Conservation (phyloP, 2,797 vertebrate species). For the Taeniopygia guttata region DNA sequence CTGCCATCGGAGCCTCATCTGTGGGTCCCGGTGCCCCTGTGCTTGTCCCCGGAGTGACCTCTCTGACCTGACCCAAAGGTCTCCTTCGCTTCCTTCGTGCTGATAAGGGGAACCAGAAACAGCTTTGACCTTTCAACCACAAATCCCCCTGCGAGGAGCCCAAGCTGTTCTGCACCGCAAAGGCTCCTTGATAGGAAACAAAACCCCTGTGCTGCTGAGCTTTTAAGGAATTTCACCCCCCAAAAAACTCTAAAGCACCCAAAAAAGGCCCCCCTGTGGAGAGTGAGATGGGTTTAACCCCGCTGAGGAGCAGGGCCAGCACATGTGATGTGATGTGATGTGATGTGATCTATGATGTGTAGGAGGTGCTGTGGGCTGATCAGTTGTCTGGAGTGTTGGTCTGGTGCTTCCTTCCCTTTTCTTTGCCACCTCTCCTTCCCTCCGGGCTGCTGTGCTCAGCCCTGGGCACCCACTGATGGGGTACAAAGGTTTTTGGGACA, state of each 20-base stretch:
- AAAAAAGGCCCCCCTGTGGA: neutral
- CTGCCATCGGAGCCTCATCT: neutral
- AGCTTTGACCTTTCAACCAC: slow-evolving; percentile 78
- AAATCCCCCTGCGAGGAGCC: slow-evolving; percentile 47
- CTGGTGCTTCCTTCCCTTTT: neutral
- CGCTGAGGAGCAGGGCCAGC: neutral
- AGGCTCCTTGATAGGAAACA: slow-evolving; percentile 43
- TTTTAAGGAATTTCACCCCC: neutral
- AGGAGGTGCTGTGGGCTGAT: neutral
- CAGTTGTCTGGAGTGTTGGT: rapidly evolving
- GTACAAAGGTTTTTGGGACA: neutral
- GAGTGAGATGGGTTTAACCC: neutral
- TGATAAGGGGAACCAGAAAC: slow-evolving; percentile 77
- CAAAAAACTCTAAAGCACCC: neutral
- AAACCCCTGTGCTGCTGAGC: neutral
- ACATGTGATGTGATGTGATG: no score
- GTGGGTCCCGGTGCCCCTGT: neutral
- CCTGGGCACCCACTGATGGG: neutral
- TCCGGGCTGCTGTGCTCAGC: neutral
- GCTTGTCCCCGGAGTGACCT: slow-evolving; percentile 53
- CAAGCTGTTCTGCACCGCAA: neutral
- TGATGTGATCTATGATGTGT: neutral
- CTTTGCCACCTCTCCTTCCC: neutral
- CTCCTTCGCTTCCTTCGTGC: slow-evolving; percentile 42
- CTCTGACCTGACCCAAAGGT: slow-evolving; percentile 39